These are phyloP conservation scores for Mohoua ochrocephala DNA, from an alignment of 2,113 vertebrate species.

Conservation along the genomic window DNA sequence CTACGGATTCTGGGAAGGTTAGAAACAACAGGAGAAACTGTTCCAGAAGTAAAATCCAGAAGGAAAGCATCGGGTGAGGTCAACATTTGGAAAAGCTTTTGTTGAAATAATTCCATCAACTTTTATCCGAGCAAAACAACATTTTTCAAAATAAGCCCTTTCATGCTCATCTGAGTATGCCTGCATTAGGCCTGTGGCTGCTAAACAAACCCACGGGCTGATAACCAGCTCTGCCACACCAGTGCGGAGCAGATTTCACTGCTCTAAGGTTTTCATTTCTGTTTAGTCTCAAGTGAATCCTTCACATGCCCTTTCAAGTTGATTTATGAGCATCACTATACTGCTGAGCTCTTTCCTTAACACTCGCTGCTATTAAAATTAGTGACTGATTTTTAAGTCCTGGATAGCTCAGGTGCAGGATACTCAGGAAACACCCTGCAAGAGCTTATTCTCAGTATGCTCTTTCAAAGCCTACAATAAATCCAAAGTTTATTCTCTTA, in stretches of 20 bases:
- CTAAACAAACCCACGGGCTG: not conserved
- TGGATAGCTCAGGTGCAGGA: not conserved
- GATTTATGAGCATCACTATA: constrained; percentile 20
- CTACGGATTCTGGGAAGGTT: not conserved
- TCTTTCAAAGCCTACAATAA: not conserved
- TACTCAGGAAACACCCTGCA: not conserved
- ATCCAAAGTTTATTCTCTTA: not conserved
- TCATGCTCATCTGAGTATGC: not conserved
- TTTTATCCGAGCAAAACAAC: not conserved
- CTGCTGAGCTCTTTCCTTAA: not conserved
- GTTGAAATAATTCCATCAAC: not conserved
- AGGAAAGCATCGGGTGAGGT: not conserved
- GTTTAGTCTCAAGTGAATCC: constrained; percentile 36
- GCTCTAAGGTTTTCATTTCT: constrained; percentile 40
- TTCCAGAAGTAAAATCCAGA: not conserved
- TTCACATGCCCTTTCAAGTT: constrained; percentile 7
- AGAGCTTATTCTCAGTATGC: not conserved
- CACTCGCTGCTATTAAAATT: not conserved
- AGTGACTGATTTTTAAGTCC: not conserved
- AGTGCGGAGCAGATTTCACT: not conserved
- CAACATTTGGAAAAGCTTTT: not conserved
- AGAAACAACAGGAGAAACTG: not conserved
- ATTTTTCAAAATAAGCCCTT: not conserved
- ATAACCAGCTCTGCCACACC: not conserved
- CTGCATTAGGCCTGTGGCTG: not conserved